Conservation (phyloP, 23 tunicate species). For the Styela clava region DNA sequence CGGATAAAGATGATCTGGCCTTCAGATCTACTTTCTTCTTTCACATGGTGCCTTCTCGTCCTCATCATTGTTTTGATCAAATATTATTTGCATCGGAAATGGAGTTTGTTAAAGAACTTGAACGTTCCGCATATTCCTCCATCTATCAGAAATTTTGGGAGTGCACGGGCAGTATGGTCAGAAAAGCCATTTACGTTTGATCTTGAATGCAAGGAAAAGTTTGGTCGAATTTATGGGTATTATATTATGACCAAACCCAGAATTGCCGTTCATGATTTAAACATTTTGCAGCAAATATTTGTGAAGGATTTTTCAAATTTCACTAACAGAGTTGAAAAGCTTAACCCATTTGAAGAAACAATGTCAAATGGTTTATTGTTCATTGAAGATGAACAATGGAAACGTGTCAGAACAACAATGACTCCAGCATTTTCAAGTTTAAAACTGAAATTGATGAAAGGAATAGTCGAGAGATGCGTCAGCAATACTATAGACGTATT, state of each 20-base stretch:
- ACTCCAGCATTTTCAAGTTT: conserved; percentile 59
- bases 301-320: conserved; percentile 63
- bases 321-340: conserved; percentile 51
- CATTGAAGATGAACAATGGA: conserved; percentile 66
- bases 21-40: not conserved
- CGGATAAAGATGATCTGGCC: not conserved
- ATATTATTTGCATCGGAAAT: not conserved
- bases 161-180: not conserved
- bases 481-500: conserved; percentile 28
- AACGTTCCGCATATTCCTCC: not conserved
- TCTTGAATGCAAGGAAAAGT: conserved; percentile 12
- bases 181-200: not conserved
- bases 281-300: conserved; percentile 51
- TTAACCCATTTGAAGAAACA: conserved; percentile 12
- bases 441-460: conserved; percentile 65
- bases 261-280: conserved; percentile 51
- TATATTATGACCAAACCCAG: conserved; percentile 21
- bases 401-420: conserved; percentile 45
- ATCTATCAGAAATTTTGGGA: not conserved
- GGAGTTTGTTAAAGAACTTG: not conserved
- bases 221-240: conserved; percentile 3
- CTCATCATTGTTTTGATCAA: conserved; percentile 2
- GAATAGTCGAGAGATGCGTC: conserved; percentile 47
- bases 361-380: conserved; percentile 33
- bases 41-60: conserved; percentile 10